Base-by-base conservation (phyloP, 2,113 vertebrate genomes). In the Thermophis baileyi region DNA sequence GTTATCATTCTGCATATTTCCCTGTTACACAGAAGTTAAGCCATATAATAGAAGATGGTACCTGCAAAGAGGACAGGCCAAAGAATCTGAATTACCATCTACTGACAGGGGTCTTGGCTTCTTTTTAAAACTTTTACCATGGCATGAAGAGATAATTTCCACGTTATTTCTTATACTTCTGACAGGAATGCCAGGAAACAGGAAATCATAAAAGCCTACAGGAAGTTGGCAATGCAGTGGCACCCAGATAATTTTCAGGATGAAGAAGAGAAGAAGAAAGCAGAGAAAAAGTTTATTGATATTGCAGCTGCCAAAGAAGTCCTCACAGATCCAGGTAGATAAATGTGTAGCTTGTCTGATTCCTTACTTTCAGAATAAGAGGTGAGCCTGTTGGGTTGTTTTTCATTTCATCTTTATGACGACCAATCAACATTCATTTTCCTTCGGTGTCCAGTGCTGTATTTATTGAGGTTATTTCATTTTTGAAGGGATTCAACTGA, bases 251-350 rank as follows among this genome's bases (percentile, higher is more conserved):
- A 99, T 96, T 99, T 99, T 96, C 98, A 99, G 96, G 98, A 98
- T 92, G 98, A 98, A 53, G 98, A 98, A 92, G 99, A 99, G 89
- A 99, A 99, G 97, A 99, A 99, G 95, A 98, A 97, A 94, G 99
- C 99, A 0, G 99, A 99, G 97, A 99, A 99, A 95, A 99, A 98
- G 97, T 99, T 99, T 95, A 99, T 99, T 3, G 99, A 99, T 95
- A 99, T 99, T 1, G 99, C 98, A 95, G 99, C 99, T 96, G 99
- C 99, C 94, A 99, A 99, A 97, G 99, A 99, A 97, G 99, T 99
- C 87, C 98, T 99, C 89, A 99, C 99, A 6, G 98, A 99, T 94
- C 99, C 99, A 97, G 99, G 99, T 99, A 97, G 55, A 14, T 0
- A 12, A 12, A 14, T 57, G 35, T 74, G 49, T 9, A 60, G 30